These are phyloP conservation scores for Anser brachyrhynchus DNA, from an alignment of 2,113 vertebrate species.

Conservation along the genomic window DNA sequence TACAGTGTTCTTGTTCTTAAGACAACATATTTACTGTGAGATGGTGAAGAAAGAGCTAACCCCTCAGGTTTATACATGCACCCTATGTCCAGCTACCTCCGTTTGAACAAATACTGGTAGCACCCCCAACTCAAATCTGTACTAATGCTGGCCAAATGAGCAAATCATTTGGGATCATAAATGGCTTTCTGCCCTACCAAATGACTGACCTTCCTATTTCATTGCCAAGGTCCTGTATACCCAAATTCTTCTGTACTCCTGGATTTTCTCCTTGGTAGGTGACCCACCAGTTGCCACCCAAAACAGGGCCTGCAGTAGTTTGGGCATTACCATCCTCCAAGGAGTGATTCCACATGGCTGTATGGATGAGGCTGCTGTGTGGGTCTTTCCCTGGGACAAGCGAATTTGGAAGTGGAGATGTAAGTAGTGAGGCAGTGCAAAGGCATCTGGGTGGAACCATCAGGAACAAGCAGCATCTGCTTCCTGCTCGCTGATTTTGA, in stretches of 20 bases:
- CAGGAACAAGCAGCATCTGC: background rate
- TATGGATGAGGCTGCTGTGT: background rate
- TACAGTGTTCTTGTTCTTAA: background rate
- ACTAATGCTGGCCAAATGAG: background rate
- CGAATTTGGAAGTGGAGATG: background rate
- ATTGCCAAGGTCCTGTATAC: background rate
- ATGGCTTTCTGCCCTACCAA: background rate
- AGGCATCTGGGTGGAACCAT: background rate
- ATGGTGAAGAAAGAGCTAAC: background rate
- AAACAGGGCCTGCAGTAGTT: background rate
- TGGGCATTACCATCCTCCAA: background rate
- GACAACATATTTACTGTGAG: background rate
- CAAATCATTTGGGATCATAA: accelerated
- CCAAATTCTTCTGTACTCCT: background rate
- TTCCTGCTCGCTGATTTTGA: background rate
- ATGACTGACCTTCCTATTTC: background rate
- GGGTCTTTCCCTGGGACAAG: background rate
- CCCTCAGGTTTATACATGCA: accelerated
- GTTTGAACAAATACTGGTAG: background rate
- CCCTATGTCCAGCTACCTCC: background rate
- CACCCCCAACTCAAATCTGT: background rate
- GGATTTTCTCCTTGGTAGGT: background rate
- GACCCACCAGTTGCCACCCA: background rate
- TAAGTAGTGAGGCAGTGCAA: background rate
- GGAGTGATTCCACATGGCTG: background rate